These are phyloP conservation scores for Herpailurus yagouaroundi DNA, from an alignment of 2,113 vertebrate species.

Conservation along the genomic window DNA sequence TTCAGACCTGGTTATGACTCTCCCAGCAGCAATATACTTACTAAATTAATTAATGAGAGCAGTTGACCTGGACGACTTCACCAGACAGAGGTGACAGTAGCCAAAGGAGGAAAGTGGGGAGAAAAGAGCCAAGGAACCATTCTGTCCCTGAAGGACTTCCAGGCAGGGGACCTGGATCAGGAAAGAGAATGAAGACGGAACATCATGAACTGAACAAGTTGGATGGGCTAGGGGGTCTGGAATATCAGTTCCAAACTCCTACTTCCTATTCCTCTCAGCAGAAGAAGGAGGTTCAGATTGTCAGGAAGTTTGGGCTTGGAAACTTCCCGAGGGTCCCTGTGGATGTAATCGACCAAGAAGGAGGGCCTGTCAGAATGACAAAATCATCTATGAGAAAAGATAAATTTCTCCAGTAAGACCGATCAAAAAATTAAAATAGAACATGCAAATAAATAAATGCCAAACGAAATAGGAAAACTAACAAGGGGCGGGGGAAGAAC, in stretches of 20 bases:
- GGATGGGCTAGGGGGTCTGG: neutral
- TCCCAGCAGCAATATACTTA: constrained; percentile 79
- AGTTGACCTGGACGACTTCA: constrained; percentile 72
- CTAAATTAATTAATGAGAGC: constrained; percentile 78
- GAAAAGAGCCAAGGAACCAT: neutral
- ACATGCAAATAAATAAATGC: neutral
- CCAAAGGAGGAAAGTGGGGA: neutral
- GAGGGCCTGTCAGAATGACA: neutral
- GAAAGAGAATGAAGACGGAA: neutral
- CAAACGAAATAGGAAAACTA: neutral
- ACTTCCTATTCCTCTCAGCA: neutral
- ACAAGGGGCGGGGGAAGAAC: rapidly evolving
- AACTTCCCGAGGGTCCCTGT: neutral
- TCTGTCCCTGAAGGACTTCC: constrained; percentile 70
- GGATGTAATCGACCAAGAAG: neutral
- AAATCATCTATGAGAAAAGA: neutral
- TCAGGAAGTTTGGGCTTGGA: neutral
- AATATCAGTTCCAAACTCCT: neutral
- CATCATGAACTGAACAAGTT: neutral
- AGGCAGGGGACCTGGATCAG: constrained; percentile 48
- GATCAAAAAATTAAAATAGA: neutral
- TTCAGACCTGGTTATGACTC: constrained; percentile 74
- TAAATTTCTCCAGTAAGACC: neutral
- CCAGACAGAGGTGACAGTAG: constrained; percentile 66
- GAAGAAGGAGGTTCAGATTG: neutral